Percentiles rank a stretch among this genome's conserved stretches.
Evolutionary conservation across 2,888 invertebrate species (phyloP).

Genomic region (Parapristionchus giblindavisi): DNA sequence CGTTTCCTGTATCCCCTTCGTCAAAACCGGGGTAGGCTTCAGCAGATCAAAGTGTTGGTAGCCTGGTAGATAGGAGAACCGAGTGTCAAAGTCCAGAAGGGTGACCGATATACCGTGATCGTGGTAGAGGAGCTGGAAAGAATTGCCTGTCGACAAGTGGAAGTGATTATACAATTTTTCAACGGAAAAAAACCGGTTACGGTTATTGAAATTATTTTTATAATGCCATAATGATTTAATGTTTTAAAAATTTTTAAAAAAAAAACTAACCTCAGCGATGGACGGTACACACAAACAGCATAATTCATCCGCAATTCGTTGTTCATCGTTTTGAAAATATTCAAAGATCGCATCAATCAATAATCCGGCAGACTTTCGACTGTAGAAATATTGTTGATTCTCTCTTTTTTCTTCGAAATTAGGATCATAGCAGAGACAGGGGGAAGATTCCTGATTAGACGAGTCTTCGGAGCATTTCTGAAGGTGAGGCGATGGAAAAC

Average conservation of each 20-base stretch:
- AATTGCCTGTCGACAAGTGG: neutral
- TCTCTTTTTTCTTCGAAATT: neutral
- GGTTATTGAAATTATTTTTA: too few relatives aligned
- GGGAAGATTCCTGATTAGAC: too few relatives aligned
- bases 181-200: too few relatives aligned
- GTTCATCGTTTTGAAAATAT: conserved; percentile 31
- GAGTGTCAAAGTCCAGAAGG: conserved; percentile 35
- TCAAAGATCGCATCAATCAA: conserved; percentile 34
- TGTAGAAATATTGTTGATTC: neutral
- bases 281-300: conserved; percentile 34
- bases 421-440: neutral
- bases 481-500: too few relatives aligned
- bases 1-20: too few relatives aligned
- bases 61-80: conserved; percentile 34
- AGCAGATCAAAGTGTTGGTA: conserved; percentile 31
- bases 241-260: neutral
- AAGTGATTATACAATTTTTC: neutral
- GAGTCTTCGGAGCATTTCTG: too few relatives aligned
- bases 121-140: conserved; percentile 28
- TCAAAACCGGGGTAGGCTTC: neutral
- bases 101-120: conserved; percentile 36
- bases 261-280: conserved; percentile 34
- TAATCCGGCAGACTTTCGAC: conserved; percentile 26
- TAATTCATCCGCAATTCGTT: conserved; percentile 2
- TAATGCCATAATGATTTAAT: too few relatives aligned